Evolutionary conservation across 1,140 invertebrate species (phyloP), one percentile per base, ranked within the genome.

Genomic region (Musca domestica): DNA sequence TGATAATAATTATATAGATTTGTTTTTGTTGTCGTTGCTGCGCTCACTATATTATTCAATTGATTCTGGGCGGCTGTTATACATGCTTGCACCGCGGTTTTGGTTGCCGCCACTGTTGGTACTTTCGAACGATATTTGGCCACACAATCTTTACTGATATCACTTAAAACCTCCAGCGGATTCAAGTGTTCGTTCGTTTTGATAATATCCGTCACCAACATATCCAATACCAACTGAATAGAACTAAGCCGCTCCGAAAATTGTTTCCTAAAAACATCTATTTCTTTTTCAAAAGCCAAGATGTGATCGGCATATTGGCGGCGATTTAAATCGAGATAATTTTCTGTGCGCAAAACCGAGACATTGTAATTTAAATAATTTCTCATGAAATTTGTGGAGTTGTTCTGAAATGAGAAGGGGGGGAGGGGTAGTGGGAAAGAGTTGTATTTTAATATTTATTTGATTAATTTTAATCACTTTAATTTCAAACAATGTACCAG

Each of bases 71-170:
- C 65, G 6, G 30, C 15, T 6, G 65, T 27, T 20, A 70, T 27
- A 61, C 69, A 70, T 19, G 15, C 49, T 22, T 63, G 48, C 23
- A 67, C 47, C 1, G 19, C 19, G 0, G 48, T 51, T 52, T 67
- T 67, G 17, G 66, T 47, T 3, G 47, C 34, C 6, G 20, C 54
- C 9, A 19, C 51, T 25, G 63, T 67, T 3, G 61, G 56, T 25
- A 70, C 9, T 14, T 64, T 30, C 0, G 14, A 14, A 46, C 22
- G 56, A 64, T 64, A 70, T 48, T 70, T 64, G 5, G 58, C 47
- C 2, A 70, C 65, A 25, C 69, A 70, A 22, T 67, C 30, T 20
- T 70, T 70, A 30, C 48, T 63, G 2, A 61, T 30, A 20, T 63
- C 47, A 51, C 58, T 64, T 22, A 70, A 22, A 12, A 67, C 19